Evolutionary conservation across 2,888 invertebrate genomes (phyloP).

Genomic region (Melieria omissa): DNA sequence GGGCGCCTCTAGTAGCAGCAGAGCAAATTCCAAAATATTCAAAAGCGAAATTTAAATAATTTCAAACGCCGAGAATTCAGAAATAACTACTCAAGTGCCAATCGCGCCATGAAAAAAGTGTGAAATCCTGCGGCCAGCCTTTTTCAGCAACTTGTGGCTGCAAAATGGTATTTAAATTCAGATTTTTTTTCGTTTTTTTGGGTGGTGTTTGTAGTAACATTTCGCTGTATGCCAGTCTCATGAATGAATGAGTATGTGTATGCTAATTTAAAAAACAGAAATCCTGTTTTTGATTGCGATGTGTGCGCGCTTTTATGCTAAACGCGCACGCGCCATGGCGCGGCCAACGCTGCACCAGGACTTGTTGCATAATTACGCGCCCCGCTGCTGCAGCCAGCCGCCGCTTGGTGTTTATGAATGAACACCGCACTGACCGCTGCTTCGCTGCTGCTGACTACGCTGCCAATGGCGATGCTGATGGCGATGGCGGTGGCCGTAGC

Average conservation of each 20-base stretch:
- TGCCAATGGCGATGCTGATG: slow-evolving; percentile 23
- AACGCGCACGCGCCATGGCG: slow-evolving; percentile 60
- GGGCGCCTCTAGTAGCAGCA: too few relatives aligned
- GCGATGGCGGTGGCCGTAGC: slow-evolving; percentile 24
- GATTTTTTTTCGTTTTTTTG: neutral
- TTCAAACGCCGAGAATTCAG: too few relatives aligned
- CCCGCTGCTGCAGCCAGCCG: slow-evolving; percentile 33
- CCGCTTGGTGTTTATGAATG: slow-evolving; percentile 54
- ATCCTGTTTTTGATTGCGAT: slow-evolving; percentile 14
- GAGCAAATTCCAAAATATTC: too few relatives aligned
- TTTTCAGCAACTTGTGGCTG: neutral
- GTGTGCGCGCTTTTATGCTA: slow-evolving; percentile 50
- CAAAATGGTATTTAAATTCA: neutral
- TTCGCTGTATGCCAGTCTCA: too few relatives aligned
- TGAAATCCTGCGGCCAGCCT: neutral
- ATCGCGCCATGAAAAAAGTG: too few relatives aligned
- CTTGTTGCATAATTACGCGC: slow-evolving; percentile 60
- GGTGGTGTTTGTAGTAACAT: neutral
- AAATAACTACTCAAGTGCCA: too few relatives aligned
- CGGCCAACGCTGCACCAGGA: slow-evolving; percentile 47
- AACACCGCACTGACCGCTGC: slow-evolving; percentile 35
- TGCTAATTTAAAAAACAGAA: slow-evolving; percentile 21
- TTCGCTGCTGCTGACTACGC: slow-evolving; percentile 22
- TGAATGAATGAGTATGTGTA: slow-evolving; percentile 4
- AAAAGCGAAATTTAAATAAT: too few relatives aligned